These are phyloP conservation scores for Daubentonia madagascariensis DNA, from an alignment of 2,113 vertebrate genomes.

Conservation along the genomic window DNA sequence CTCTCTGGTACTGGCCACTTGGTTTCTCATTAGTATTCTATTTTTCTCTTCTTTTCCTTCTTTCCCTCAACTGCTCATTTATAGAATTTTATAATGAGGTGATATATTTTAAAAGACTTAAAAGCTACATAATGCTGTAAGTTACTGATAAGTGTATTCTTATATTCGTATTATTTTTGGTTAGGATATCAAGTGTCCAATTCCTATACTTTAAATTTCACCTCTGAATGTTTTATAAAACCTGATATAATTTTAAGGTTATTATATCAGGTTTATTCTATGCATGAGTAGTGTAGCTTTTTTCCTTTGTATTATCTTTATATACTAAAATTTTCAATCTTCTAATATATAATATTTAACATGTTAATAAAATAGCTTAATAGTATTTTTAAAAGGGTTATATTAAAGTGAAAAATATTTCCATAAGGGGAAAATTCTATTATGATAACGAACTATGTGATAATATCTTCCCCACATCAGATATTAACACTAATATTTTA, in stretches of 20 bases:
- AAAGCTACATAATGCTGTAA: neutral
- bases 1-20: neutral
- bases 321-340: neutral
- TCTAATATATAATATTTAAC: neutral
- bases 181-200: neutral
- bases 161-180: neutral
- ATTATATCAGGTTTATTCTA: neutral
- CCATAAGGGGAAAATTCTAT: neutral
- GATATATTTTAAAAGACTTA: neutral
- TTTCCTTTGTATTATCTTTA: neutral
- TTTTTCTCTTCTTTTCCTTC: neutral
- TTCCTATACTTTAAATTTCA: neutral
- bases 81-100: neutral
- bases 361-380: neutral
- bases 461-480: neutral
- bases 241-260: neutral
- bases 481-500: neutral
- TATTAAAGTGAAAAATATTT: neutral
- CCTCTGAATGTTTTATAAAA: neutral
- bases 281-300: neutral
- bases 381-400: neutral
- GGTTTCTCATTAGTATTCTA: neutral
- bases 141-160: neutral
- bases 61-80: neutral
- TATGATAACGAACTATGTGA: neutral